Percentiles rank a stretch among this genome's conserved stretches.
phyloP scores from a whole-genome alignment of 2,797 vertebrate species.

The Chelmon rostratus region DNA sequence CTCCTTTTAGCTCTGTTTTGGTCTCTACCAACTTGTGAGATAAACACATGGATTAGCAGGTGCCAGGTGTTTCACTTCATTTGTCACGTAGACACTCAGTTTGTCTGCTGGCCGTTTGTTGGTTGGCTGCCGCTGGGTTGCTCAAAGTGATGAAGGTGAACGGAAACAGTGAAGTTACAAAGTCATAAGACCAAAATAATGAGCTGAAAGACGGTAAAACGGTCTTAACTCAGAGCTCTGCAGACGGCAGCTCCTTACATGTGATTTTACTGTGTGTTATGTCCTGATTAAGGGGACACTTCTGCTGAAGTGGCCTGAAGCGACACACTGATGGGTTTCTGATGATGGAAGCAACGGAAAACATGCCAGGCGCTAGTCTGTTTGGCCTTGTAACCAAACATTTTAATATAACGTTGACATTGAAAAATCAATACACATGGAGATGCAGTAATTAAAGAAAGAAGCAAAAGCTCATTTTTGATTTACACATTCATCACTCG shows the following conservation, averaged over 20 bases:
- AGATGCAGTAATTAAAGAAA: background rate
- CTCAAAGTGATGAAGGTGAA: no score
- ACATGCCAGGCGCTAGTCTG: background rate
- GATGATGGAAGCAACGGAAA: background rate
- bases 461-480: no score
- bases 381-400: background rate
- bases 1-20: no score
- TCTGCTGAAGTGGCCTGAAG: slow-evolving; percentile 3
- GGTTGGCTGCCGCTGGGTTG: no score
- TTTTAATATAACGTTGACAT: background rate
- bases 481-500: background rate
- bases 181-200: background rate
- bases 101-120: no score
- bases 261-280: background rate
- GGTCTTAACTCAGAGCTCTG: background rate
- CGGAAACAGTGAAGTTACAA: no score
- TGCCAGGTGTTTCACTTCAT: no score
- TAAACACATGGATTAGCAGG: no score
- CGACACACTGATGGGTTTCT: background rate
- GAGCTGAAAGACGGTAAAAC: background rate
- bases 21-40: no score
- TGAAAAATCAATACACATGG: background rate
- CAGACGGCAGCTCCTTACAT: background rate
- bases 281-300: background rate
- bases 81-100: no score